These are phyloP conservation scores for human DNA, from an alignment of 2,113 vertebrate species.

Conservation along the genomic window DNA sequence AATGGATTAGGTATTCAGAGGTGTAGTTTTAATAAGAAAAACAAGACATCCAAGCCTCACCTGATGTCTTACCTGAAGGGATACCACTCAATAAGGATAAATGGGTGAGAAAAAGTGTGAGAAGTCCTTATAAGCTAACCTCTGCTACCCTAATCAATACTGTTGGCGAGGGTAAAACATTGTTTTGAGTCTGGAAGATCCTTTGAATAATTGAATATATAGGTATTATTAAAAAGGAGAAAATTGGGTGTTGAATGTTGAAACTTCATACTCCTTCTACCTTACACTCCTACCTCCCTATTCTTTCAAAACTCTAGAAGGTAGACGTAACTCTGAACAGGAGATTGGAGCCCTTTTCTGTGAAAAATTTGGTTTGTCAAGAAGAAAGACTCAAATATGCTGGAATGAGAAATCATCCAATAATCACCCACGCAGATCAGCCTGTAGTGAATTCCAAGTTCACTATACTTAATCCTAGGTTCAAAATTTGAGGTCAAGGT, in stretches of 20 bases:
- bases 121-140: background rate
- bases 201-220: background rate
- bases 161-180: background rate
- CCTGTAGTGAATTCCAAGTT: background rate
- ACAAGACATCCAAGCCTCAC: background rate
- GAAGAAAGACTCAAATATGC: background rate
- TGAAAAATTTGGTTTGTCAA: background rate
- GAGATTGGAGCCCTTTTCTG: background rate
- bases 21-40: background rate
- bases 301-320: background rate
- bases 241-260: background rate
- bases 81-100: background rate
- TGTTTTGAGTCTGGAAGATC: background rate
- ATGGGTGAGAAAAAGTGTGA: background rate
- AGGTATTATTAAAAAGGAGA: background rate
- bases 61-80: background rate
- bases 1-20: background rate
- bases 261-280: background rate
- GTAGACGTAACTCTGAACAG: background rate
- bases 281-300: background rate
- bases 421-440: background rate
- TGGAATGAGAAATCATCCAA: background rate
- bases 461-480: background rate
- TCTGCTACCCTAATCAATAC: background rate
- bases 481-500: background rate